These are phyloP conservation scores for Calcarius lapponicus DNA, from an alignment of 2,797 vertebrate genomes.

Conservation along the genomic window DNA sequence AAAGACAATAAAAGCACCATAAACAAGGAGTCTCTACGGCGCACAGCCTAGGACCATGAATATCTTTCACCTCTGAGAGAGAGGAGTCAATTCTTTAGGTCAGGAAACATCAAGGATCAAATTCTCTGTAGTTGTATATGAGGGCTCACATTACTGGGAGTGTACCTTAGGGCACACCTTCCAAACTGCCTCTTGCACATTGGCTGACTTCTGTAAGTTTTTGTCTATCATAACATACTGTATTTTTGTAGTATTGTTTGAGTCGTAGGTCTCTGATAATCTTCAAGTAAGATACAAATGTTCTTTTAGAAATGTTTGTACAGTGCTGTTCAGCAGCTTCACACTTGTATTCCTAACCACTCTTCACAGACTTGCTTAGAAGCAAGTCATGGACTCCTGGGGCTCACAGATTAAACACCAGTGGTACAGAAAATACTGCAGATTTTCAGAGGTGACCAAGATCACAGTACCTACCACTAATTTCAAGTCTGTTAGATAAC, in stretches of 20 bases:
- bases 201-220: neutral
- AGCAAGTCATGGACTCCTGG: neutral
- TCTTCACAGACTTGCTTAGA: neutral
- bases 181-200: neutral
- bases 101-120: neutral
- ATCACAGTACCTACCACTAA: neutral
- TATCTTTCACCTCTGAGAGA: neutral
- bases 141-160: neutral
- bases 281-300: neutral
- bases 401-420: neutral
- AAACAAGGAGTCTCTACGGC: neutral
- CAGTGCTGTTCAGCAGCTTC: fast-evolving
- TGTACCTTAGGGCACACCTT: neutral
- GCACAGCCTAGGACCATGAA: neutral
- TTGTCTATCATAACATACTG: fast-evolving
- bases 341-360: neutral
- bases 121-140: neutral
- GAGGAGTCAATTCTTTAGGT: neutral
- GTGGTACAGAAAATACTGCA: neutral
- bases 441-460: neutral
- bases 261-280: neutral
- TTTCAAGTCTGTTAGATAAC: neutral
- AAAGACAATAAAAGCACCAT: neutral
- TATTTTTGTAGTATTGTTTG: neutral
- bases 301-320: neutral